Evolutionary conservation across 2,797 vertebrate species (phyloP).

Genomic region (Muscicapa striata): DNA sequence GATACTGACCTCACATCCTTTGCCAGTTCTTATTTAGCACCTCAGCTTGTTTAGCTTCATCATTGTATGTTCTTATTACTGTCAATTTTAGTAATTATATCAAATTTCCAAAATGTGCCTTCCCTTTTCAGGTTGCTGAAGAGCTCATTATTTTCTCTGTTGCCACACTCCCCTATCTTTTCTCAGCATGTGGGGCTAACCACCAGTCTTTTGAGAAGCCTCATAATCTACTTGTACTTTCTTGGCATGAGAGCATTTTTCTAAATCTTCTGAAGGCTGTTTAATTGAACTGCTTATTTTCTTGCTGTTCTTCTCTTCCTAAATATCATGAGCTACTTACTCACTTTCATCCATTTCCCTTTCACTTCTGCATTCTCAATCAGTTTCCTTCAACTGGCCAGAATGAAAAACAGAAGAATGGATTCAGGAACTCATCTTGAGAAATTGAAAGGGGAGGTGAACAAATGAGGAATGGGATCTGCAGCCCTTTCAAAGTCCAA

Average conservation of each 20-base stretch:
- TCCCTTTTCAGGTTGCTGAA: not conserved
- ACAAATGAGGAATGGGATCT: not conserved
- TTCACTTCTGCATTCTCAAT: not conserved
- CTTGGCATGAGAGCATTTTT: not conserved
- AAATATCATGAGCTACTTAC: not conserved
- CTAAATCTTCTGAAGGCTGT: not conserved
- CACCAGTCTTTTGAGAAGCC: not conserved
- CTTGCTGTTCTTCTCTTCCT: not conserved
- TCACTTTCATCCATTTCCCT: not conserved
- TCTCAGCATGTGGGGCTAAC: not conserved
- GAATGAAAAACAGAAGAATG: not conserved
- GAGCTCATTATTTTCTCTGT: not conserved
- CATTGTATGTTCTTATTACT: not conserved
- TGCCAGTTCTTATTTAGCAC: not conserved
- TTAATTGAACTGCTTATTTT: not conserved
- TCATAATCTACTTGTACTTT: not conserved
- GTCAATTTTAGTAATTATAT: not conserved
- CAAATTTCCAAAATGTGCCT: not conserved
- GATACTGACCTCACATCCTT: not conserved
- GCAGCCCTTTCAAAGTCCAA: not conserved
- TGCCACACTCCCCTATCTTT: not conserved
- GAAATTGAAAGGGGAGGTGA: not conserved
- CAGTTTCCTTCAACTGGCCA: not conserved
- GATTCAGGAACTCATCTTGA: not conserved
- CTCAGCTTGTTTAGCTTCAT: not conserved